Evolutionary conservation across 2,888 invertebrate species (phyloP), one percentile per base, ranked within the genome.

Genomic region (Schizaphis graminum): DNA sequence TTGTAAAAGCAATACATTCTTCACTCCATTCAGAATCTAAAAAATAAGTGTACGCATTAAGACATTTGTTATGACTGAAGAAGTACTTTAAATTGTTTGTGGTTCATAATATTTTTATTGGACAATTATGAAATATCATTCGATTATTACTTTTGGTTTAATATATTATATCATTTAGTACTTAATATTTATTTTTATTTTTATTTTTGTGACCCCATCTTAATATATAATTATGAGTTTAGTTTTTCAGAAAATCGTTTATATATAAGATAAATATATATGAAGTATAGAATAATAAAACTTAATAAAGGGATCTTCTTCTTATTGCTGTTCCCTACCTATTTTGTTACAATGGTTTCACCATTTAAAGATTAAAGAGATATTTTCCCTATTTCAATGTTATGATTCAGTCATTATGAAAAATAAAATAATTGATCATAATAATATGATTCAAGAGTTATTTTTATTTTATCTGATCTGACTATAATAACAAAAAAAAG

Each of bases 61-160:
- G 24, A 61, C 0, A 28, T 41, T 89, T n/a, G 41, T 28, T 21
- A n/a, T 41, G 35, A 8, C 1, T 44, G 21, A 8, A 90, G 16
- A 44, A 89, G 1, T 44, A 89, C n/a, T 89, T 89, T 44, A 21
- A 61, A 89, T n/a, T 16, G n/a, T 61, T 47, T 21, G 24, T 57
- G 16, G 7, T 35, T 88, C n/a, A 35, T 56, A 57, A 35, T 21
- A 47, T 90, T 90, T 89, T 47, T 67, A 44, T 89, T 21, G 44
- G n/a, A 90, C 47, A 11, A 67, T 90, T 90, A 89, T 44, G 3
- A 57, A 89, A 41, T 89, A 41, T 57, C 21, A 77, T 77, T 77
- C 35, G 2, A 21, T 77, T 24, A 77, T 41, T 77, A 21, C 21
- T 35, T 77, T 35, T 77, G 35, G 35, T 77, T 77, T 35, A 77